These are phyloP conservation scores for Phalanger gymnotis DNA, from an alignment of 2,797 vertebrate species.

Conservation along the genomic window DNA sequence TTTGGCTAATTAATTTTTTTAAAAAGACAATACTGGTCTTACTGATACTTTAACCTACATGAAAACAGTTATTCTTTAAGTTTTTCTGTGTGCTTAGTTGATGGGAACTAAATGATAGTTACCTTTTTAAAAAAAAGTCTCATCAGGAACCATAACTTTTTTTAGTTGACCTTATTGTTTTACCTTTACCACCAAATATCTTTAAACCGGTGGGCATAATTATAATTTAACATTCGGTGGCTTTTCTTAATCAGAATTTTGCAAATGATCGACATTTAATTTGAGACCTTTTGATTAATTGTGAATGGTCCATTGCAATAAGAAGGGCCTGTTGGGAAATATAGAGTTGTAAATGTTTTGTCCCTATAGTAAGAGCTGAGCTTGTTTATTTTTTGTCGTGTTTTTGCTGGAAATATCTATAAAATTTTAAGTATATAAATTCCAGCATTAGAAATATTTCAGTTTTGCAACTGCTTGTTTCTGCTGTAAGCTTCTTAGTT, in stretches of 20 bases:
- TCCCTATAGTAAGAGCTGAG: background rate
- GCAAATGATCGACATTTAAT: background rate
- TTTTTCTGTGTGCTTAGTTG: background rate
- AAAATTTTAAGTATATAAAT: constrained; percentile 34
- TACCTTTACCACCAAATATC: background rate
- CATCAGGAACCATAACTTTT: background rate
- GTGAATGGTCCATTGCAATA: constrained; percentile 46
- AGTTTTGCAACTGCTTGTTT: constrained; percentile 27
- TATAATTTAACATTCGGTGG: background rate
- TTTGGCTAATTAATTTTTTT: background rate
- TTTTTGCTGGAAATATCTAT: constrained; percentile 11
- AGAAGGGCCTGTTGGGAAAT: background rate
- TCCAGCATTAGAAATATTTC: constrained; percentile 29
- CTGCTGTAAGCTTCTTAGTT: constrained; percentile 29
- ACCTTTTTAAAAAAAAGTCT: background rate
- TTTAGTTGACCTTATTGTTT: background rate
- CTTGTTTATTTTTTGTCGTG: background rate
- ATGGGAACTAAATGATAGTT: background rate
- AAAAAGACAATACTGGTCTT: background rate
- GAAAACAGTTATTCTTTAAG: background rate
- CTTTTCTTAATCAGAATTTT: background rate
- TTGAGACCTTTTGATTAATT: background rate
- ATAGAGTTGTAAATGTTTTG: constrained; percentile 13
- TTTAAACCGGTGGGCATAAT: background rate
- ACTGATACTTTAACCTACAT: background rate